Base-by-base conservation (phyloP, 1,140 invertebrate genomes). In the Drosophila pruinosa region DNA sequence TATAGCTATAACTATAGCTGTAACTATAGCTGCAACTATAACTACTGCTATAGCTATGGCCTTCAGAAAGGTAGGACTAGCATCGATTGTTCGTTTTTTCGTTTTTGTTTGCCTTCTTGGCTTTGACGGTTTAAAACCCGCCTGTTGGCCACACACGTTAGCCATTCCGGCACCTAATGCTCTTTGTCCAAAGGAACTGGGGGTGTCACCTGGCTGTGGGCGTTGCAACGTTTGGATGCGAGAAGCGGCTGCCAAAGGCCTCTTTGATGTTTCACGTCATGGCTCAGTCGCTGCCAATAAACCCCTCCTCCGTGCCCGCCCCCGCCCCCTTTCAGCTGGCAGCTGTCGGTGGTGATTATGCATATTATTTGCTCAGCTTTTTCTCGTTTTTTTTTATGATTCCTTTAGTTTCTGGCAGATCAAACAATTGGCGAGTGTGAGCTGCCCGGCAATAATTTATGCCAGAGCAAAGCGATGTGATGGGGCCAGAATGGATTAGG, bases 261-360 rank as follows among this genome's bases (percentile, higher is more conserved):
- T 41, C 68, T 71, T 65, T 71, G 68, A 71, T 71, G 68, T 71
- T 64, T 64, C 50, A 57, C 58, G 48, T 62, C 57, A 45, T 17
- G 59, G 22, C 50, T 61, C 26, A 48, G 48, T 61, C 38, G 58
- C 43, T 48, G 58, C 39, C 56, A 58, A 58, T 34, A 58, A n/a
- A 24, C 21, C 4, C 14, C 12, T 5, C 12, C 0, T 8, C n/a
- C n/a, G 0, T 34, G n/a, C 21, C 12, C 62, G 4, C 21, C 7
- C 8, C 28, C 15, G 7, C 54, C 24, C 2, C 12, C 1, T 48
- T 6, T 48, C 41, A 24, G 26, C 57, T 52, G 56, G 39, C 64
- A 59, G 57, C 59, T 63, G 31, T 62, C 41, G 14, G 26, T 15
- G 17, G 43, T 54, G 48, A 36, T 63, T 63, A 69, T 69, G 58